Percentiles rank a stretch among this genome's conserved stretches.
Conservation (phyloP, 2,797 vertebrate genomes). For the Orientallactaga sibirica region DNA sequence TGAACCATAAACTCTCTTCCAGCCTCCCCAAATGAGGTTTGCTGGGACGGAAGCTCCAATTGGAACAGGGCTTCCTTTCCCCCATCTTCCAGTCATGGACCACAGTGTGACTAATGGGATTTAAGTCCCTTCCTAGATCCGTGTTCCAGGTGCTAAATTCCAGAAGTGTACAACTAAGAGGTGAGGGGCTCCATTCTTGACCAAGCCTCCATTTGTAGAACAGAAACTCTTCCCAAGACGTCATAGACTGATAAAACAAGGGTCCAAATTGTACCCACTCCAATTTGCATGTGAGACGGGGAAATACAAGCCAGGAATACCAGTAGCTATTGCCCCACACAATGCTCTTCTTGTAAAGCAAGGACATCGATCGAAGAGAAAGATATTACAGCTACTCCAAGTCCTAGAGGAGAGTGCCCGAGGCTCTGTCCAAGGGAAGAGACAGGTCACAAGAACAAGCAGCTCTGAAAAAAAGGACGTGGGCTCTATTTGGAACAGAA, state of each 20-base stretch:
- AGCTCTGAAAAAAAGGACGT: neutral
- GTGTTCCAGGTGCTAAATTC: neutral
- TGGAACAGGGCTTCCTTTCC: neutral
- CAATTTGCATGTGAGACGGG: too few species aligned
- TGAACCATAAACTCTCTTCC: neutral
- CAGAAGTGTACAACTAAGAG: neutral
- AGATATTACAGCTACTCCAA: neutral
- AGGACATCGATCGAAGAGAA: neutral
- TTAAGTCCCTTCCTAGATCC: neutral
- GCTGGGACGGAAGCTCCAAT: neutral
- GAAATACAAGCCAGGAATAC: neutral
- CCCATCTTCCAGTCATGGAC: neutral
- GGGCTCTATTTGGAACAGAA: constrained; percentile 42
- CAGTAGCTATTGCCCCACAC: neutral
- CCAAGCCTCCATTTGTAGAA: neutral
- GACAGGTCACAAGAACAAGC: neutral
- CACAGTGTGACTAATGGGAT: neutral
- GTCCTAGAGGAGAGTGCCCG: neutral
- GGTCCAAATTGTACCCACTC: neutral
- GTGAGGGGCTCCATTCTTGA: neutral
- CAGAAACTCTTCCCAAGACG: neutral
- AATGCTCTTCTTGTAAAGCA: neutral
- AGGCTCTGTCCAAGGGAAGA: neutral
- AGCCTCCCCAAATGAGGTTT: neutral
- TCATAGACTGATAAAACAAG: neutral